phyloP scores from a whole-genome alignment of 2,113 vertebrate species.

The Aldabrachelys gigantea region DNA sequence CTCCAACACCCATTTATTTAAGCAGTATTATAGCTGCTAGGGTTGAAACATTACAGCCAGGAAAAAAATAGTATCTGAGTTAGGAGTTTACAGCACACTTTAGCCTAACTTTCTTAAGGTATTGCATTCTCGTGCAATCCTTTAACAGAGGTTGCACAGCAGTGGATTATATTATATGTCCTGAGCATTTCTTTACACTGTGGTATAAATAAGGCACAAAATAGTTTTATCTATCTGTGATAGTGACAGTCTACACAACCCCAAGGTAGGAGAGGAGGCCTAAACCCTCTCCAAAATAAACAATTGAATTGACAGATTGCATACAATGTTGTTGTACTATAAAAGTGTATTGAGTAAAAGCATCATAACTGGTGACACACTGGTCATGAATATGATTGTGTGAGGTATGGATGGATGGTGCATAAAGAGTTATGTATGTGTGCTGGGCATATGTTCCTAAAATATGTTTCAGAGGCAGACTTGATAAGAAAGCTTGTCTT shows the following conservation, averaged over 20 bases:
- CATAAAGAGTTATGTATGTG: not conserved
- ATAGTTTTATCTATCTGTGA: not conserved
- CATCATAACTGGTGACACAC: not conserved
- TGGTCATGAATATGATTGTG: not conserved
- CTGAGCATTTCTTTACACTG: not conserved
- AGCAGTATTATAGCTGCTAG: rapidly evolving
- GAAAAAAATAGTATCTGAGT: not conserved
- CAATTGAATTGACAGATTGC: not conserved
- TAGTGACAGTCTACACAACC: not conserved
- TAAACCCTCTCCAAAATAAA: not conserved
- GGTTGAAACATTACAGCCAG: not conserved
- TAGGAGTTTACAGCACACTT: not conserved
- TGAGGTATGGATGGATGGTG: too few species aligned
- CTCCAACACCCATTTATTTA: not conserved
- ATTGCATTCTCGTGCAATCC: not conserved
- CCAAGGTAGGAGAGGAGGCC: not conserved
- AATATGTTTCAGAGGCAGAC: not conserved
- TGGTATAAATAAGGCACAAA: not conserved
- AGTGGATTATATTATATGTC: not conserved
- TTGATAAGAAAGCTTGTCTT: not conserved
- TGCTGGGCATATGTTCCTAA: not conserved
- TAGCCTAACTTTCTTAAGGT: not conserved
- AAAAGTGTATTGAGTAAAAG: not conserved
- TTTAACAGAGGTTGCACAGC: not conserved
- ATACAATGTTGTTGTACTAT: not conserved